Evolutionary conservation across 2,888 invertebrate genomes (phyloP).

Genomic region (Dugesia japonica): DNA sequence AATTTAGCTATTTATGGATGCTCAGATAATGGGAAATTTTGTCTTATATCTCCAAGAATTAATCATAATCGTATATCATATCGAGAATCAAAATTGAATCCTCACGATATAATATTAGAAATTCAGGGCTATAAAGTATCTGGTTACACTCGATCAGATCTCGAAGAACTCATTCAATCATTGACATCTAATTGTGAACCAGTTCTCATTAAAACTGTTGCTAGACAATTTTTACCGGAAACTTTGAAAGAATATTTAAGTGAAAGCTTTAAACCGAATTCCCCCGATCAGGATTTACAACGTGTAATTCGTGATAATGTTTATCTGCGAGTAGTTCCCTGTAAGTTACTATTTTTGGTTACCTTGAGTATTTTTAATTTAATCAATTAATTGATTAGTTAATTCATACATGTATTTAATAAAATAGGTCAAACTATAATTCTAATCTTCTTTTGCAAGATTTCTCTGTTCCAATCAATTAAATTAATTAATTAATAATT

Average conservation of each 20-base stretch:
- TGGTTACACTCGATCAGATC: constrained; percentile 53
- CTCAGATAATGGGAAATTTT: constrained; percentile 49
- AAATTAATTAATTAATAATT: too few relatives aligned
- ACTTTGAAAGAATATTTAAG: constrained; percentile 53
- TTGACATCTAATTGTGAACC: constrained; percentile 52
- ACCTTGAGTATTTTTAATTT: too few relatives aligned
- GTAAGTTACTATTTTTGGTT: constrained; percentile 38
- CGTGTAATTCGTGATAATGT: constrained; percentile 56
- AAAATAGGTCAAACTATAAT: too few relatives aligned
- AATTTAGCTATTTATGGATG: constrained; percentile 50
- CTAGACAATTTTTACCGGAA: constrained; percentile 49
- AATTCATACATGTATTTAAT: too few relatives aligned
- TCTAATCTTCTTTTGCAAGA: too few relatives aligned
- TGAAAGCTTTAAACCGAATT: constrained; percentile 53
- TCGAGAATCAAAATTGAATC: constrained; percentile 42
- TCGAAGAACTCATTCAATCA: constrained; percentile 51
- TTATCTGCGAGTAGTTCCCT: constrained; percentile 54
- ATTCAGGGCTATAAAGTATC: constrained; percentile 53
- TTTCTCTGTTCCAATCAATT: too few relatives aligned
- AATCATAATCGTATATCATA: constrained; percentile 42
- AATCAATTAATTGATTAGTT: too few relatives aligned
- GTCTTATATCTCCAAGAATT: constrained; percentile 40
- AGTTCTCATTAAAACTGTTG: constrained; percentile 51
- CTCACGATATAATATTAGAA: constrained; percentile 50
- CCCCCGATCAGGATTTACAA: constrained; percentile 55